Percentiles rank a stretch among this genome's conserved stretches.
Conservation (phyloP, 1,140 invertebrate species). For the Drepana arcuata region DNA sequence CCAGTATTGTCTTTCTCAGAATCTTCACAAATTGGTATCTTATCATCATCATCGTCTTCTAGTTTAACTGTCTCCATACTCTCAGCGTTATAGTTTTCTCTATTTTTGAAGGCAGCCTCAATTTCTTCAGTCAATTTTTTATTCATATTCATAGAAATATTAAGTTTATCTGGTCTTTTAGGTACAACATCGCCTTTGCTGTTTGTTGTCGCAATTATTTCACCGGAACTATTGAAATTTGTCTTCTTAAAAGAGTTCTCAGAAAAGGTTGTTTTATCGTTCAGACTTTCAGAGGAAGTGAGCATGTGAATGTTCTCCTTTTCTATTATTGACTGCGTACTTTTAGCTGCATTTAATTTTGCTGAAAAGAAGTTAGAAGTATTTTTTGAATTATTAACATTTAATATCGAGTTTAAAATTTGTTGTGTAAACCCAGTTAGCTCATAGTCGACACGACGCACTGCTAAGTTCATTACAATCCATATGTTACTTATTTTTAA, state of each 20-base stretch:
- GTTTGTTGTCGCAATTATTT: conserved; percentile 69
- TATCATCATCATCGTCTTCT: conserved; percentile 57
- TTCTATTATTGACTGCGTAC: conserved; percentile 56
- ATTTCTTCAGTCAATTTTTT: conserved; percentile 65
- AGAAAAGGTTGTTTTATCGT: conserved; percentile 49
- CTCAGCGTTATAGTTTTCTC: conserved; percentile 52
- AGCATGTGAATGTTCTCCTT: conserved; percentile 58
- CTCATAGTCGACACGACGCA: no score
- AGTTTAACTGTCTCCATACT: conserved; percentile 65
- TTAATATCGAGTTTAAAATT: neutral
- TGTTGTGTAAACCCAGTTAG: neutral
- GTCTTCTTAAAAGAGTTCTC: conserved; percentile 54
- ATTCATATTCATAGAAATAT: conserved; percentile 63
- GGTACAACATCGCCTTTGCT: conserved; percentile 65
- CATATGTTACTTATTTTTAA: no score
- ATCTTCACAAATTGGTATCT: no score
- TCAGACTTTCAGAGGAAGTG: conserved; percentile 53
- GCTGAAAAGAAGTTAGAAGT: conserved; percentile 32
- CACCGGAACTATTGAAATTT: conserved; percentile 53
- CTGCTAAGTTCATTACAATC: no score
- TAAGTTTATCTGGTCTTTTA: conserved; percentile 67
- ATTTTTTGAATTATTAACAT: conserved; percentile 3
- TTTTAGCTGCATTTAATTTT: conserved; percentile 56
- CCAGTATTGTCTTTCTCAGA: conserved; percentile 76
- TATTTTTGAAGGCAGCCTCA: conserved; percentile 50